Evolutionary conservation across 2,113 vertebrate genomes (phyloP).

Genomic region (Cariama cristata): DNA sequence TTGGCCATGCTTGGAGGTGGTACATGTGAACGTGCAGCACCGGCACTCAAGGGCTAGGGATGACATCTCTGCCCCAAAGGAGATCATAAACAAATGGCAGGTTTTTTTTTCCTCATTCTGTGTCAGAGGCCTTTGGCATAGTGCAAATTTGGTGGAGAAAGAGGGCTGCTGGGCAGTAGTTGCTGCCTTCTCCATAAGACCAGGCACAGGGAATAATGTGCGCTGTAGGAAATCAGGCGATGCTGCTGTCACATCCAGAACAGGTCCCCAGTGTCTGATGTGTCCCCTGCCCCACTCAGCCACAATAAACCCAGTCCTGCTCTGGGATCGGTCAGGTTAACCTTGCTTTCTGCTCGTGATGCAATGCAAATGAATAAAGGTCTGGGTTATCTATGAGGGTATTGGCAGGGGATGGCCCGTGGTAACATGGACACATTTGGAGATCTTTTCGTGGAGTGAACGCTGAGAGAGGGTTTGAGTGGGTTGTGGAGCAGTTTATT

Average conservation of each 20-base stretch:
- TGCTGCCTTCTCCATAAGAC: neutral
- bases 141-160: neutral
- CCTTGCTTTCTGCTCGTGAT: rapidly evolving
- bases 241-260: neutral
- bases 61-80: neutral
- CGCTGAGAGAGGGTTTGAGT: rapidly evolving
- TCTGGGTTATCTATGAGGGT: rapidly evolving
- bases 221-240: rapidly evolving
- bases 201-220: rapidly evolving
- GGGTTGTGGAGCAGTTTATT: neutral
- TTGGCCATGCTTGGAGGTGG: neutral
- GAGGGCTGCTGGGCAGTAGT: neutral
- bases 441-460: too few relatives aligned
- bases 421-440: rapidly evolving
- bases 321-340: rapidly evolving
- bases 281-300: neutral
- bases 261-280: rapidly evolving
- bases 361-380: neutral
- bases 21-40: neutral
- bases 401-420: neutral
- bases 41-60: rapidly evolving
- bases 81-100: rapidly evolving
- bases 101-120: rapidly evolving
- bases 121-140: neutral
- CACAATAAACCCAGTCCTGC: rapidly evolving